Evolutionary conservation across 2,113 vertebrate species (phyloP).

Genomic region (human): DNA sequence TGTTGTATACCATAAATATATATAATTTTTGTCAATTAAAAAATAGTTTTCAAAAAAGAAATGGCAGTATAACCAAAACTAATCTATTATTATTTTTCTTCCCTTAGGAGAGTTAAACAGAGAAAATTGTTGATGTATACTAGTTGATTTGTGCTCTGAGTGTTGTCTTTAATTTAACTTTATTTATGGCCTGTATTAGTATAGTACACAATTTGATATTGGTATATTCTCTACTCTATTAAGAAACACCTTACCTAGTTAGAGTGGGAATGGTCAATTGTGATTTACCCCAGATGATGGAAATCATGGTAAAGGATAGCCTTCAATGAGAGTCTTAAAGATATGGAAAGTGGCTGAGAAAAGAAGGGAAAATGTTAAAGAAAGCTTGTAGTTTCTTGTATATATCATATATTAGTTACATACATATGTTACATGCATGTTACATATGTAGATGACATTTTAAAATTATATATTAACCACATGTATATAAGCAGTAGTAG

Average conservation of each 20-base stretch:
- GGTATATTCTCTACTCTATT: background rate
- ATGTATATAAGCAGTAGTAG: background rate
- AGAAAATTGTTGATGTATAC: background rate
- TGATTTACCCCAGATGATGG: background rate
- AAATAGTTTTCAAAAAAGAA: background rate
- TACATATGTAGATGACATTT: background rate
- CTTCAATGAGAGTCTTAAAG: background rate
- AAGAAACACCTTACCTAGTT: background rate
- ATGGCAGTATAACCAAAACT: background rate
- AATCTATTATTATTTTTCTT: background rate
- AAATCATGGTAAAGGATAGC: background rate
- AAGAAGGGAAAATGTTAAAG: slow-evolving; percentile 25
- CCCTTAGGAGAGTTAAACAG: background rate
- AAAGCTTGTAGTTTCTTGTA: background rate
- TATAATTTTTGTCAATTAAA: background rate
- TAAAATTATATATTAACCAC: background rate
- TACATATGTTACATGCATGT: background rate
- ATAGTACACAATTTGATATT: background rate
- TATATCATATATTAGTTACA: background rate
- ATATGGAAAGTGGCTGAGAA: background rate
- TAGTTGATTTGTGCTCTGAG: background rate
- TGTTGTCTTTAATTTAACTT: slow-evolving; percentile 39
- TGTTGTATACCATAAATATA: background rate
- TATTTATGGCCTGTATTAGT: background rate
- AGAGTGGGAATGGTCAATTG: slow-evolving; percentile 1